Percentiles rank a stretch among this genome's conserved stretches.
phyloP scores from a whole-genome alignment of 2,888 invertebrate genomes.

The Heliconius ismenius region DNA sequence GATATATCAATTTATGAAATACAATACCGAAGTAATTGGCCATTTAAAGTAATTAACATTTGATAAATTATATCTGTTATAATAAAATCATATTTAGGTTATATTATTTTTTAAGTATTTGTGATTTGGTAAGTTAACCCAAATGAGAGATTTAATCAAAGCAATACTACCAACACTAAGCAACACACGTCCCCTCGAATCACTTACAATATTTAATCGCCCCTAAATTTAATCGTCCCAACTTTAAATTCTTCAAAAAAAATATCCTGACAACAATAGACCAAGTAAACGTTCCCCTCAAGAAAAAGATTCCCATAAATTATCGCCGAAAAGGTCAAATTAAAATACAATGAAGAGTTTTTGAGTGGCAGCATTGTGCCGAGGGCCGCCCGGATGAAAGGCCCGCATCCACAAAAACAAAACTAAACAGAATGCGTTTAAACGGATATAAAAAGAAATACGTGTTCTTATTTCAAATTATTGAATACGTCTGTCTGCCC shows the following conservation, averaged over 20 bases:
- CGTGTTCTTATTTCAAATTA: conserved; percentile 80
- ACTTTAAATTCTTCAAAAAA: conserved; percentile 68
- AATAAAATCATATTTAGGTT: conserved; percentile 1
- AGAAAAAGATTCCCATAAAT: conserved; percentile 77
- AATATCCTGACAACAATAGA: conserved; percentile 71
- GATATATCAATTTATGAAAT: conserved; percentile 38
- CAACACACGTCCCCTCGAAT: conserved; percentile 23
- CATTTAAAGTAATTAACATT: conserved; percentile 39
- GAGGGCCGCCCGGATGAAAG: conserved; percentile 73
- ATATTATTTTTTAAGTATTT: not conserved
- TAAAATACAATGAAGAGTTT: conserved; percentile 82
- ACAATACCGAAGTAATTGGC: conserved; percentile 37
- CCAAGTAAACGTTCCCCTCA: conserved; percentile 74
- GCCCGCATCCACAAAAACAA: conserved; percentile 80
- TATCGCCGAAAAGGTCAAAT: conserved; percentile 82
- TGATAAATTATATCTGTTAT: conserved; percentile 35
- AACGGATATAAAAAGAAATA: conserved; percentile 81
- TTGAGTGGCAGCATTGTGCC: conserved; percentile 81
- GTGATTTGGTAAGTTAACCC: not conserved
- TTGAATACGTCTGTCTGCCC: conserved; percentile 79
- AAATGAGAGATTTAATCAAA: not conserved
- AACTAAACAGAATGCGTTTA: conserved; percentile 81
- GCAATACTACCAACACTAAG: not conserved
- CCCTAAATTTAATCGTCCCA: conserved; percentile 54
- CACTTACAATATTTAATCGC: conserved; percentile 41